Conservation (phyloP, 2,113 vertebrate species). For the Misgurnus anguillicaudatus region DNA sequence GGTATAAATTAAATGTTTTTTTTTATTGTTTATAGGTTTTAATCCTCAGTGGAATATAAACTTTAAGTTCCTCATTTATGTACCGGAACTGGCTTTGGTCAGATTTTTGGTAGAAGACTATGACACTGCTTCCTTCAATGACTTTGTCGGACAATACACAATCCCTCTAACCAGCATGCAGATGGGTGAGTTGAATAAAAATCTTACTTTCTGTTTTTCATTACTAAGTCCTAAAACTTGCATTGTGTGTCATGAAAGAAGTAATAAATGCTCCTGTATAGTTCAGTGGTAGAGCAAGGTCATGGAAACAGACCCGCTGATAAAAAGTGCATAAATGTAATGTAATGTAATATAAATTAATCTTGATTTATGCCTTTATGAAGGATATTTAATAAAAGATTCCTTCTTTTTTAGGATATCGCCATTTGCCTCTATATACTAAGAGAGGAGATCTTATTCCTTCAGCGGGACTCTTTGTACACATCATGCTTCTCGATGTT, state of each 20-base stretch:
- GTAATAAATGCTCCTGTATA: too few relatives aligned
- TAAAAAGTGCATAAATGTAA: too few relatives aligned
- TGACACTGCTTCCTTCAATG: constrained; percentile 83
- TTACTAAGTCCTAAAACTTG: too few relatives aligned
- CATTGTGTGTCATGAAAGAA: too few relatives aligned
- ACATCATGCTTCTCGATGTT: constrained; percentile 75
- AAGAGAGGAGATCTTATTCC: constrained; percentile 81
- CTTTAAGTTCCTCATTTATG: constrained; percentile 79
- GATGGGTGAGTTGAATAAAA: constrained; percentile 74
- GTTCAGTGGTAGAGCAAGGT: too few relatives aligned
- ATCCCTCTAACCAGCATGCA: constrained; percentile 85
- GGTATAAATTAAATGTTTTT: neutral
- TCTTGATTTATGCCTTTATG: neutral
- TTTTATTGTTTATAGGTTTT: constrained; percentile 78
- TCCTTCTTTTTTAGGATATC: constrained; percentile 81
- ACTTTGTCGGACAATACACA: constrained; percentile 88
- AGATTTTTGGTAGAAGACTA: constrained; percentile 91
- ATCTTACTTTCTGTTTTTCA: too few relatives aligned
- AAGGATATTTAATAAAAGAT: too few relatives aligned
- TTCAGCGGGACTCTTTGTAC: constrained; percentile 89
- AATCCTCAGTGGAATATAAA: constrained; percentile 86
- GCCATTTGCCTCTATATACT: constrained; percentile 88
- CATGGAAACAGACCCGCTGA: too few relatives aligned
- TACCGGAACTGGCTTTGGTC: constrained; percentile 85
- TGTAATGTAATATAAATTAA: too few relatives aligned